Base-by-base conservation (phyloP, 2,888 invertebrate genomes). In the Drosophila atroscutellata region DNA sequence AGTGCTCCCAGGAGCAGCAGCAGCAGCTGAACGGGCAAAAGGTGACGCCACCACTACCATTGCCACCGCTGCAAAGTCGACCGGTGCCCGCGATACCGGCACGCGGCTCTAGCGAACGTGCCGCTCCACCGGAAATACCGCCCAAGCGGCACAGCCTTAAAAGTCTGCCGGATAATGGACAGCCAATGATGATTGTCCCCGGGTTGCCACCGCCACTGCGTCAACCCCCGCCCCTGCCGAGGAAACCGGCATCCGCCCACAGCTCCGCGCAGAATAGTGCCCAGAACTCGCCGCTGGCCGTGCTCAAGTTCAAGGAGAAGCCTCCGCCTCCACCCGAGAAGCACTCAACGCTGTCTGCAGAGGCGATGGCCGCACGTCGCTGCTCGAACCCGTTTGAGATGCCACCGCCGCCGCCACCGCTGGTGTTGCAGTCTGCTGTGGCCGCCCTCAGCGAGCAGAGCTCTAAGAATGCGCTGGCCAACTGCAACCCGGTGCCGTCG, bases 71-170 rank as follows among this genome's bases (percentile, higher is more conserved):
- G 1, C 84, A 80, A 55, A 75, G 76, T 45, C 90, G 92, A 24
- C 92, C 92, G 60, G 92, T 92, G 79, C 93, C 93, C 15, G 93
- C 92, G 56, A 92, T 93, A 73, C 93, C 93, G 47, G 92, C 93
- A 3, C 91, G 93, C 15, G 90, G 91, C 0, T 77, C 91, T 66
- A 78, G 88, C 39, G 92, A 92, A 52, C 91, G 92, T 9, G 79
- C 90, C 0, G 91, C 92, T 32, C 93, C 93, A 34, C 93, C 93
- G 0, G 93, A 93, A 79, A 93, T 93, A 76, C 93, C 93, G 62
- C 93, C 93, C 39, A 93, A 93, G 63, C 91, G 93, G 0, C 91
- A 92, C 50, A 93, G 91, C 39, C 77, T 93, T 0, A 93, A 93
- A 63, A 90, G 91, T 57, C 68, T 92, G 30, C 91, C 92, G n/a